Percentiles rank a stretch among this genome's conserved stretches.
Evolutionary conservation across 2,797 vertebrate species (phyloP).

Genomic region (Taeniopygia guttata): DNA sequence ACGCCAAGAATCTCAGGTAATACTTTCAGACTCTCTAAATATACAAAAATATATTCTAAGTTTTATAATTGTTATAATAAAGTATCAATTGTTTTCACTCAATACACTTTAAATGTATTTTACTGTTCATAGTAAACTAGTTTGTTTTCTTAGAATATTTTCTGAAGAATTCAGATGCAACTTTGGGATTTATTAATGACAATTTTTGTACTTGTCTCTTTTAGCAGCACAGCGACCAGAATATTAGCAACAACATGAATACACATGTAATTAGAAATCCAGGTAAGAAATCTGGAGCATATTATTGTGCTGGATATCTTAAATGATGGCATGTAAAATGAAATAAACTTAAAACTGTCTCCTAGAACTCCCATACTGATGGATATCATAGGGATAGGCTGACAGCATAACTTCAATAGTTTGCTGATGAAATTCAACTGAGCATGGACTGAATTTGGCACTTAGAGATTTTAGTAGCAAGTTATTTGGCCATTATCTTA

Average conservation of each 20-base stretch:
- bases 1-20: constrained; percentile 92
- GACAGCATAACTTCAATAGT: neutral
- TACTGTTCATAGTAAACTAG: neutral
- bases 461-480: neutral
- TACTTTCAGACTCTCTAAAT: neutral
- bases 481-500: neutral
- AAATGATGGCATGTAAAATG: neutral
- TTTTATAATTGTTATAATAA: neutral
- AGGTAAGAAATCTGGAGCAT: constrained; percentile 75
- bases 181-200: neutral
- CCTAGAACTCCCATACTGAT: neutral
- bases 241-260: constrained; percentile 81
- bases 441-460: neutral
- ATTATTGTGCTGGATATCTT: neutral
- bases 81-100: neutral
- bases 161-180: neutral
- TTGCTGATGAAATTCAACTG: constrained; percentile 23
- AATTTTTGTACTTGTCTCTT: constrained; percentile 49
- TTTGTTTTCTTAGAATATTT: constrained; percentile 17
- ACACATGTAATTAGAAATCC: constrained; percentile 83
- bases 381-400: neutral
- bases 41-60: neutral
- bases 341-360: constrained; percentile 1
- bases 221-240: constrained; percentile 86
- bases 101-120: neutral